Evolutionary conservation across 2,797 vertebrate genomes (phyloP).

Genomic region (Darevskia nairensis): DNA sequence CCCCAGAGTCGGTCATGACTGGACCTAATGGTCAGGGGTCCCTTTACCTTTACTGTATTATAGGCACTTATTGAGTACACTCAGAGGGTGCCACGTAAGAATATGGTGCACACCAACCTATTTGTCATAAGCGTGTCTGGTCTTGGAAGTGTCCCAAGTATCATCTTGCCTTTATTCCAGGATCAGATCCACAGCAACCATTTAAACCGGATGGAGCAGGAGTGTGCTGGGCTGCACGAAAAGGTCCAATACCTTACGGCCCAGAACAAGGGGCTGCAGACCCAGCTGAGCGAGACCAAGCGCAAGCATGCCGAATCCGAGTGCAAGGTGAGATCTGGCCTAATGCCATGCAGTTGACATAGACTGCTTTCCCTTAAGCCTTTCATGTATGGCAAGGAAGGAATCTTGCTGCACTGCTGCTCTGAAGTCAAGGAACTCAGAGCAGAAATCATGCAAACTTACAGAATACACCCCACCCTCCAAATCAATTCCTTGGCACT

Average conservation of each 20-base stretch:
- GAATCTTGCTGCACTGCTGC: neutral
- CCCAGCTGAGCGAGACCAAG: conserved; percentile 92
- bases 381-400: neutral
- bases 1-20: too few relatives aligned
- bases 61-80: neutral
- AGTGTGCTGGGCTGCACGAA: conserved; percentile 88
- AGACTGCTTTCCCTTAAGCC: neutral
- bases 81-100: neutral
- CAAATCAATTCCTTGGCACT: neutral
- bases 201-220: conserved; percentile 88
- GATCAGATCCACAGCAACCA: conserved; percentile 91
- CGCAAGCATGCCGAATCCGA: conserved; percentile 91
- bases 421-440: neutral
- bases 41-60: neutral
- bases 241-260: conserved; percentile 87
- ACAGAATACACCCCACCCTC: neutral
- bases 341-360: too few relatives aligned
- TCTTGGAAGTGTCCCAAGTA: neutral
- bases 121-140: neutral
- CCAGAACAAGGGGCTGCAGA: conserved; percentile 92
- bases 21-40: too few relatives aligned
- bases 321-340: conserved; percentile 86
- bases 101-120: too few relatives aligned
- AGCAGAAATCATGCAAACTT: neutral
- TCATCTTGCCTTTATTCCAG: conserved; percentile 64